A percentile compares a stretch with the other conserved stretches of the same genome.
These are phyloP conservation scores for Amphimedon queenslandica DNA, from an alignment of 37 sponge, comb jelly and placozoan genomes.

Conservation along the genomic window DNA sequence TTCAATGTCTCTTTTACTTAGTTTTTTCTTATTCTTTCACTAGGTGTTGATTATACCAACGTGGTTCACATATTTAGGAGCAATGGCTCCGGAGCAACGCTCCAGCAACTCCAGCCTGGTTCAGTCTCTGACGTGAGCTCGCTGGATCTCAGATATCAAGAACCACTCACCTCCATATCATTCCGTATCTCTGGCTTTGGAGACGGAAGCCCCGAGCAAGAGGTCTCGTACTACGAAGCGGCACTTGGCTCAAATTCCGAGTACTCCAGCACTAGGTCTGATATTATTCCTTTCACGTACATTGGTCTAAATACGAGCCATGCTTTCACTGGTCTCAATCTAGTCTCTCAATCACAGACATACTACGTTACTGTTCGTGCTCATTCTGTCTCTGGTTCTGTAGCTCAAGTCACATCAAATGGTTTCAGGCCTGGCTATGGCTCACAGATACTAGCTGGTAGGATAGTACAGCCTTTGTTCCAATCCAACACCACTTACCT, in stretches of 20 bases:
- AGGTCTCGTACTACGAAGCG: slow-evolving; percentile 62
- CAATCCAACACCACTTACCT: slow-evolving; percentile 49
- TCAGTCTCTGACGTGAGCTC: slow-evolving; percentile 45
- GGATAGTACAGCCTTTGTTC: slow-evolving; percentile 24
- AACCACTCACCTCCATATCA: slow-evolving; percentile 28
- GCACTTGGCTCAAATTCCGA: slow-evolving; percentile 62
- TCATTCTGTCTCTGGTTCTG: slow-evolving; percentile 56
- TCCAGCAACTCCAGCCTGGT: slow-evolving; percentile 39
- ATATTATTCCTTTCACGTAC: slow-evolving; percentile 65
- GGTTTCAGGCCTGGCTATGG: slow-evolving; percentile 61
- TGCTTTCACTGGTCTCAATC: slow-evolving; percentile 48
- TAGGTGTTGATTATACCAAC: slow-evolving; percentile 50
- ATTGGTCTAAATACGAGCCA: slow-evolving; percentile 42
- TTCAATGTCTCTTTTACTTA: no score
- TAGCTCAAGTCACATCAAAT: slow-evolving; percentile 66
- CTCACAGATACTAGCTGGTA: slow-evolving; percentile 39
- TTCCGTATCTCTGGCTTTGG: slow-evolving; percentile 72
- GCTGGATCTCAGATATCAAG: slow-evolving; percentile 79
- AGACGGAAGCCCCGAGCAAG: slow-evolving; percentile 55
- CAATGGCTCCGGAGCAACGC: slow-evolving; percentile 59
- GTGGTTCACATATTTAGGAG: slow-evolving; percentile 27
- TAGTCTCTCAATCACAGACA: slow-evolving; percentile 29
- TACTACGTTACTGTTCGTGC: slow-evolving; percentile 87
- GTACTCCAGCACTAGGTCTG: slow-evolving; percentile 56
- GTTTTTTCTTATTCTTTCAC: no score